Percentiles rank a stretch among this genome's conserved stretches.
phyloP scores from a whole-genome alignment of 2,888 invertebrate genomes.

The Elmis aenea region DNA sequence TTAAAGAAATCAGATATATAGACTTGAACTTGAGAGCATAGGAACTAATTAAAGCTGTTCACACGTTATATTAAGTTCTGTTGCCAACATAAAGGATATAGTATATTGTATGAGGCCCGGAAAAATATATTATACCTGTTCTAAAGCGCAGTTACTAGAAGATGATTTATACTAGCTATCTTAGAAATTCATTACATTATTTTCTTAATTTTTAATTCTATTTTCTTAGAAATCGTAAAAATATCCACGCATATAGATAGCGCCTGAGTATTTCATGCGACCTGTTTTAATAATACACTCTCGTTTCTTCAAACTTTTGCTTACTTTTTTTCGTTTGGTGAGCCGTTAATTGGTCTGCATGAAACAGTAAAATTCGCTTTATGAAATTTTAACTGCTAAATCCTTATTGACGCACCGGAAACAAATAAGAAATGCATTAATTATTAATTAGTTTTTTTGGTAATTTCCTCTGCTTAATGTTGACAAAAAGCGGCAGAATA shows the following conservation, averaged over 20 bases:
- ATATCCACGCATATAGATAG: no score
- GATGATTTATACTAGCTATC: conserved; percentile 14
- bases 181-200: conserved; percentile 8
- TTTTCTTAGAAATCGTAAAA: conserved; percentile 9
- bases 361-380: no score
- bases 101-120: conserved; percentile 19
- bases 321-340: no score
- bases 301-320: conserved; percentile 1
- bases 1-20: conserved; percentile 15
- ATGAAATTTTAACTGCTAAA: no score
- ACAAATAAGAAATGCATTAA: no score
- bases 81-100: conserved; percentile 17
- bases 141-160: conserved; percentile 13
- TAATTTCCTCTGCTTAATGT: no score
- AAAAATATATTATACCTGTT: conserved; percentile 20
- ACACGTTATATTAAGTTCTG: conserved; percentile 25
- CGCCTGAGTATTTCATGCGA: no score
- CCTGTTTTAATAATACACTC: no score
- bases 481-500: no score
- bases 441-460: no score
- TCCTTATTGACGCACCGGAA: no score
- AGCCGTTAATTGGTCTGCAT: no score
- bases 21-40: conserved; percentile 16
- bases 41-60: conserved; percentile 27
- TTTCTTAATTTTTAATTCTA: conserved; percentile 9